Evolutionary conservation across 2,888 invertebrate genomes (phyloP), one percentile per base, ranked within the genome.

Genomic region (Ornithoptera alexandrae): DNA sequence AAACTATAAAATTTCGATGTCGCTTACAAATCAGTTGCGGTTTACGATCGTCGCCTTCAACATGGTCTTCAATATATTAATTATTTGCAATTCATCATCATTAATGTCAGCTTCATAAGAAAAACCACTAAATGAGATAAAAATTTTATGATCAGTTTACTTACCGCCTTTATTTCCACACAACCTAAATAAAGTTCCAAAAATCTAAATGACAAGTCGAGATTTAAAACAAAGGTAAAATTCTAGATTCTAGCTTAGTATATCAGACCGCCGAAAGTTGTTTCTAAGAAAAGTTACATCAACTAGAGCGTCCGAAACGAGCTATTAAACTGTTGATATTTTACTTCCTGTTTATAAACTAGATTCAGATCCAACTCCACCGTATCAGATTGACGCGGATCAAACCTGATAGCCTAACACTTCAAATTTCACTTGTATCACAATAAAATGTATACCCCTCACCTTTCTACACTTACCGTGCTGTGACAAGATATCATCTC

Each of bases 401-500:
- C 59, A 70, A 59, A 57, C 65, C 62, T 65, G 66, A 70, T 60
- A 65, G 59, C 60, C n/a, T n/a, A 63, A 70, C 67, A 60, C 59
- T 66, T 63, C 63, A 30, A 62, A 70, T 70, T 67, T 70, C 70
- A 18, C 67, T 24, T 0, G 62, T 62, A 65, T 62, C 30, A 69
- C 62, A 69, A 69, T 65, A 56, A 62, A 69, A 65, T 62, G 60
- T 60, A 67, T 50, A 66, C 65, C 65, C 24, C 64, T 50, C 20
- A 63, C 66, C 66, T 70, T 66, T 66, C 66, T 70, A 59, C 20
- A 36, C 20, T 59, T 46, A 58, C 6, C n/a, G 46, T 61, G 24
- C 59, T 53, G 62, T 67, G 68, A 68, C 57, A 67, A 62, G 65
- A 61, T 67, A 61, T 63, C 59, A 59, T 70, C 67, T 66, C n/a